These are phyloP conservation scores for Rhimphoctona megacephalus DNA, from an alignment of 2,888 invertebrate species.

Conservation along the genomic window DNA sequence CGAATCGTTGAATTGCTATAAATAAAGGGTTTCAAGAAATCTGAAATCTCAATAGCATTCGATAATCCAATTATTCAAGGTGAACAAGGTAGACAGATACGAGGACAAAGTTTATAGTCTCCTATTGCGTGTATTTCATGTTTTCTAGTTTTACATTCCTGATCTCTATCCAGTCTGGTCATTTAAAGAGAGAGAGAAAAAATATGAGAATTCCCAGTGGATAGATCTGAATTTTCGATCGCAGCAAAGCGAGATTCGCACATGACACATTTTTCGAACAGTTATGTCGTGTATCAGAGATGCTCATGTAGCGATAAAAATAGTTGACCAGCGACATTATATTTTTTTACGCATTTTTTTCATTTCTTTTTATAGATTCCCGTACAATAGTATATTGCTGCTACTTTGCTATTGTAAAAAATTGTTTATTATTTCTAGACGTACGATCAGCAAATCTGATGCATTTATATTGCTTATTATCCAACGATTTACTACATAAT, in stretches of 20 bases:
- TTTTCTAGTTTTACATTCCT: neutral
- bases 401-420: neutral
- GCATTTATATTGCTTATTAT: neutral
- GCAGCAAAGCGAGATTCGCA: neutral
- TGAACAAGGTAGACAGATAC: neutral
- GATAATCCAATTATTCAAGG: slow-evolving; percentile 34
- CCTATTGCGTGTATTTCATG: slow-evolving; percentile 6
- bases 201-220: neutral
- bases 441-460: neutral
- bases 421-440: neutral
- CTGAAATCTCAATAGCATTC: neutral
- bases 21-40: neutral
- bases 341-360: neutral
- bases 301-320: no score
- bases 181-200: neutral
- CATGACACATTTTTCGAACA: neutral
- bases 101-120: neutral
- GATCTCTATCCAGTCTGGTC: neutral
- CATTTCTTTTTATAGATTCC: neutral
- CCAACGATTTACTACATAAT: neutral
- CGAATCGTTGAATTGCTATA: neutral
- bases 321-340: no score
- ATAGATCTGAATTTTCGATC: neutral
- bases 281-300: neutral
- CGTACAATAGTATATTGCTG: neutral